Evolutionary conservation across 2,888 invertebrate species (phyloP), one percentile per base, ranked within the genome.

Genomic region (Philonicus albiceps): DNA sequence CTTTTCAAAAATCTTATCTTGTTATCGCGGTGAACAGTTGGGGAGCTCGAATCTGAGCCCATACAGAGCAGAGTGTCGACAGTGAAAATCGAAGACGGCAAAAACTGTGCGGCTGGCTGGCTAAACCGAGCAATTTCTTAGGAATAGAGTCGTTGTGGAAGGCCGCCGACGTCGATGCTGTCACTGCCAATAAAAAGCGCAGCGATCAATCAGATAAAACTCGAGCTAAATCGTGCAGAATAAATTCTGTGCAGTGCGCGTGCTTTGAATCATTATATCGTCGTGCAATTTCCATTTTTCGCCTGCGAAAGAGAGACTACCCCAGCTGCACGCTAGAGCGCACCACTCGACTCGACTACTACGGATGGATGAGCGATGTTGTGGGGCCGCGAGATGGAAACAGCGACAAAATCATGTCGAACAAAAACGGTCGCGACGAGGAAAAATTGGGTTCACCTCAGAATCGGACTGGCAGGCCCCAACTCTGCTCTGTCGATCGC

Each of bases 61-160:
- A 27, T 40, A 30, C 80, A 53, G 13, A n/a, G 27, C 27, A 34
- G 6, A 19, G 64, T 31, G 81, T 30, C 55, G 53, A 53, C 13
- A 81, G 34, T 30, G 64, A 64, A 64, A 64, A 64, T 64, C 64
- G 11, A 64, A 64, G 64, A 64, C 19, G 11, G 22, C 64, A 64
- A 64, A 64, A 64, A 64, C 1, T 1, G n/a, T n/a, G 16, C 49
- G 19, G 16, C 6, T n/a, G n/a, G 16, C 19, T 49, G 34, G 31
- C 81, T 81, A 81, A 81, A 64, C 64, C 49, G 55, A 81, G 81
- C 81, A 64, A 49, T 81, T 81, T 81, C 81, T 81, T 55, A 55
- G 81, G 81, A 81, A 81, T 81, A 81, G 55, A 81, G 81, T 81
- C 81, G 81, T 81, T 49, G 81, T 81, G 81, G 81, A 81, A 81